Conservation (phyloP, 2,113 vertebrate genomes). For the Corynorhinus townsendii region DNA sequence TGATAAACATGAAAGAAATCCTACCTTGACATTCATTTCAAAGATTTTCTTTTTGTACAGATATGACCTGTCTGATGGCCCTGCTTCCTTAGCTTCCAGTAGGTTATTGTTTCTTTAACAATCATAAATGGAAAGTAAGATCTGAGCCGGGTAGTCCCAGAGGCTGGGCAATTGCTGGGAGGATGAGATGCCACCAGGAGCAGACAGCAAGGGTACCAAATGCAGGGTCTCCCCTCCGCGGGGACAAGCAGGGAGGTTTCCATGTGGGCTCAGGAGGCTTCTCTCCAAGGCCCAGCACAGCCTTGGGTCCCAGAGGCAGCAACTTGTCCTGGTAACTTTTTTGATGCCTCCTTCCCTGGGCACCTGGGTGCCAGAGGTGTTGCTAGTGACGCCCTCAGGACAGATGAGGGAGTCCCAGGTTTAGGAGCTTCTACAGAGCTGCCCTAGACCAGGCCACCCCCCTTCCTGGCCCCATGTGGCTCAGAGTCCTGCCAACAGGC, state of each 20-base stretch:
- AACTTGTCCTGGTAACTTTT: neutral
- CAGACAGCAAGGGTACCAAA: neutral
- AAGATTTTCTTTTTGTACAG: constrained; percentile 9
- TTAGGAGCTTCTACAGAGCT: neutral
- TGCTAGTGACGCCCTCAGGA: neutral
- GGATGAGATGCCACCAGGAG: neutral
- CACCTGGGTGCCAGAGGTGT: neutral
- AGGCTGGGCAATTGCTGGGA: constrained; percentile 31
- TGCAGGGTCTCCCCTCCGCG: neutral
- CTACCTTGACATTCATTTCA: neutral
- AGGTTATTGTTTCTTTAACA: constrained; percentile 47
- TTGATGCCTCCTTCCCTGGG: neutral
- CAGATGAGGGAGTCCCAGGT: accelerated
- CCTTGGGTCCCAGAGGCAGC: neutral
- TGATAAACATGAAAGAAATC: neutral
- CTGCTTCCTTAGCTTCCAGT: constrained; percentile 46
- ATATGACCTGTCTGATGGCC: constrained; percentile 20
- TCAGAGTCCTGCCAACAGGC: neutral
- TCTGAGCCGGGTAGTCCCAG: constrained; percentile 19
- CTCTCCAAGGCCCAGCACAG: accelerated
- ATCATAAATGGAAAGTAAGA: constrained; percentile 43
- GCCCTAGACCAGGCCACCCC: accelerated
- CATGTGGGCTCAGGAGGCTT: neutral
- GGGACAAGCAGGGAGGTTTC: neutral
- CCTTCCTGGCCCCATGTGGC: neutral